Evolutionary conservation across 2,113 vertebrate species (phyloP), one percentile per base, ranked within the genome.

Genomic region (Onychostoma macrolepis): DNA sequence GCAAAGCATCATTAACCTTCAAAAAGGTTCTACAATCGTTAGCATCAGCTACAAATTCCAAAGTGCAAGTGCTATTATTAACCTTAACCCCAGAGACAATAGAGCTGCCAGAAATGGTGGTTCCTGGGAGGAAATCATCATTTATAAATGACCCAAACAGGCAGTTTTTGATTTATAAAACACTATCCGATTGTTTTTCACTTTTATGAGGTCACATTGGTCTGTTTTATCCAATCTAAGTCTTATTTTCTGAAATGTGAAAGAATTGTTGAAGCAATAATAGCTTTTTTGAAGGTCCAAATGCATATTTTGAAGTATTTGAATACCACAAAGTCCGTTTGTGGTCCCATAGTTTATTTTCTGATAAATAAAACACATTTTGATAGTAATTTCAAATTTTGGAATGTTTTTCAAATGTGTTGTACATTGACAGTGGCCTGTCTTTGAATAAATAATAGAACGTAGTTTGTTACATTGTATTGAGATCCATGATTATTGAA

Each of bases 1-100:
- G 63, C 41, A 24, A 48, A 83, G 12, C 63, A 71, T 50, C 63
- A 61, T 80, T 80, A 61, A 80, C 78, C 50, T 80, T 80, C 78
- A 80, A 56, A 53, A 80, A 56, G 78, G 53, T 36, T 30, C 26
- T 33, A 3, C 63, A 50, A 36, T 71, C 80, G 11, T 83, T 83
- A 83, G 5, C 17, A 69, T 83, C 26, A 24, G 17, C 65, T 69
- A 48, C 43, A 24, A 69, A 30, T 50, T 83, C 5, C 43, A 33
- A 15, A n/a, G 33, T 26, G 56, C 58, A 65, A 13, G 58, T 28
- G 80, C n/a, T 81, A 28, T 33, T 83, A 48, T 83, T 50, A 69
- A 71, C 80, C 11, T 24, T 71, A 83, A 36, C 43, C 21, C 6
- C 33, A 69, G 10, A 33, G 41, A 45, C n/a, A 33, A 48, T 9